These are phyloP conservation scores for Pollenia angustigena DNA, from an alignment of 2,888 invertebrate genomes.

Conservation along the genomic window DNA sequence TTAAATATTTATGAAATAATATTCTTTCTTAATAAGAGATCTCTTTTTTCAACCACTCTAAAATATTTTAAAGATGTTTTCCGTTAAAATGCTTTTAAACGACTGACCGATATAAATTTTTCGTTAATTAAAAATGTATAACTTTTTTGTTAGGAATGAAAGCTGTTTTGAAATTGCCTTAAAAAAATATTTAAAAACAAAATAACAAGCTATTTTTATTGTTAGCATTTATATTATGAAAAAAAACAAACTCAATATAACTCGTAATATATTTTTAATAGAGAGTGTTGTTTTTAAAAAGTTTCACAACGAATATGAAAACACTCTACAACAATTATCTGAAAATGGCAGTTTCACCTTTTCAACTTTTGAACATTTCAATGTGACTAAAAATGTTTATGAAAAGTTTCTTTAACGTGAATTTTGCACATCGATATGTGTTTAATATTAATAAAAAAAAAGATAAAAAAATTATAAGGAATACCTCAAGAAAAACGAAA, in stretches of 20 bases:
- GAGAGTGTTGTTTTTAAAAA: neutral
- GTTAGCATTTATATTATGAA: conserved; percentile 7
- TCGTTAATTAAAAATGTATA: conserved; percentile 41
- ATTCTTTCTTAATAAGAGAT: neutral
- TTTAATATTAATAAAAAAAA: no score
- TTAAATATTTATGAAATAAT: neutral
- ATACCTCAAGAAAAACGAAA: no score
- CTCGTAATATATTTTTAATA: neutral
- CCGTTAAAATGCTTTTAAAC: conserved; percentile 53
- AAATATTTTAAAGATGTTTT: conserved; percentile 49
- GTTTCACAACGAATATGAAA: neutral
- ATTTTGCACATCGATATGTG: no score
- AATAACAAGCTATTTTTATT: neutral
- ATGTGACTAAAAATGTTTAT: no score
- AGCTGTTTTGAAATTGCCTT: conserved; percentile 53
- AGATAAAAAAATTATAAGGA: no score
- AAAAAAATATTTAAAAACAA: conserved; percentile 24
- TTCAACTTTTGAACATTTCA: neutral
- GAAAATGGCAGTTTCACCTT: neutral
- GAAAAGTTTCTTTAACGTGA: no score
- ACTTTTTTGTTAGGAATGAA: conserved; percentile 64
- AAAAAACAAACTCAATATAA: conserved; percentile 16
- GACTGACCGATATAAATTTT: conserved; percentile 54
- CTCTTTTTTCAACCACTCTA: neutral
- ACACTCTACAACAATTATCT: neutral